These are phyloP conservation scores for Cecropterus lyciades DNA, from an alignment of 1,140 invertebrate species.

Conservation along the genomic window DNA sequence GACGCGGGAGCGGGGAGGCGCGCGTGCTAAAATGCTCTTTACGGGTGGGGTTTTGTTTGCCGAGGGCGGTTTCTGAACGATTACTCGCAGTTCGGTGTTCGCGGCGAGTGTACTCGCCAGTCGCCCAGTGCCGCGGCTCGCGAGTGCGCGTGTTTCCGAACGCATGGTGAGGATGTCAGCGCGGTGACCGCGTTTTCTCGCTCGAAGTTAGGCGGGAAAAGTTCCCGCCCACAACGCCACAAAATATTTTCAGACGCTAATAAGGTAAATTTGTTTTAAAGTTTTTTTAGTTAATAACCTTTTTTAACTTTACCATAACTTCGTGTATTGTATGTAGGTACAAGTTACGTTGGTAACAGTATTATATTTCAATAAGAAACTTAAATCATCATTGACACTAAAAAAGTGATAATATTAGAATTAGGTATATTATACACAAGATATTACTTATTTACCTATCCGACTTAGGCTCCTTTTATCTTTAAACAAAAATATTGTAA, in stretches of 20 bases:
- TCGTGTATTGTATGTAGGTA: too few relatives aligned
- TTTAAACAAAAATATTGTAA: too few relatives aligned
- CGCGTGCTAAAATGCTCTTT: conserved; percentile 80
- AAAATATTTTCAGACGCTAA: conserved; percentile 84
- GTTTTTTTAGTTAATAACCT: not conserved
- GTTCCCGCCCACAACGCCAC: conserved; percentile 74
- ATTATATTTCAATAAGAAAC: too few relatives aligned
- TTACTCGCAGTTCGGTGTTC: conserved; percentile 58
- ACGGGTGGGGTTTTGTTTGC: conserved; percentile 81
- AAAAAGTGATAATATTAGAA: too few relatives aligned
- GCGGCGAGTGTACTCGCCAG: conserved; percentile 43
- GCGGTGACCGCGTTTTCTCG: conserved; percentile 72
- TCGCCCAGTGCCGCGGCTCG: conserved; percentile 50
- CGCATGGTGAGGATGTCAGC: conserved; percentile 59
- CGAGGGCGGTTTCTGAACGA: conserved; percentile 80
- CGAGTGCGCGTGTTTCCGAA: conserved; percentile 54
- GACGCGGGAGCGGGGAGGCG: conserved; percentile 70
- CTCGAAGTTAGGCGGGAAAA: conserved; percentile 76
- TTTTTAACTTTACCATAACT: not conserved
- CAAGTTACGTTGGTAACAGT: too few relatives aligned
- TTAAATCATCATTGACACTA: too few relatives aligned
- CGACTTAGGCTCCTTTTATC: too few relatives aligned
- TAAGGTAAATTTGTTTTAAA: conserved; percentile 63
- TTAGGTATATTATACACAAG: too few relatives aligned
- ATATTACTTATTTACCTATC: too few relatives aligned